Conservation (phyloP, 2,113 vertebrate species). For the Rynchops niger region DNA sequence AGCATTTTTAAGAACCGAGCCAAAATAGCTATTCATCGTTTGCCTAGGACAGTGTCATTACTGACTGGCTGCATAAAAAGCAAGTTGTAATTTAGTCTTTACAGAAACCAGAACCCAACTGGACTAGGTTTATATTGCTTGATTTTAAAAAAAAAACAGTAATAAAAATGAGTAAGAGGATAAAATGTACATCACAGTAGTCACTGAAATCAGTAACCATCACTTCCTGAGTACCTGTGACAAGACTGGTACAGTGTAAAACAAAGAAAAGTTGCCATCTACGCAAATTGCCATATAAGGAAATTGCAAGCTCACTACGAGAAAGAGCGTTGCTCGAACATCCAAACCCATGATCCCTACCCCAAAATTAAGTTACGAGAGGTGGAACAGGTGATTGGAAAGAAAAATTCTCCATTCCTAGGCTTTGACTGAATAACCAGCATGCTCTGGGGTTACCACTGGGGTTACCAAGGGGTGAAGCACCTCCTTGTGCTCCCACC, state of each 20-base stretch:
- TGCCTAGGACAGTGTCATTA: not conserved
- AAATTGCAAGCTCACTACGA: not conserved
- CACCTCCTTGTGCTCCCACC: not conserved
- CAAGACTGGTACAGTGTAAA: not conserved
- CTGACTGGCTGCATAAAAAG: not conserved
- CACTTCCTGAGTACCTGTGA: not conserved
- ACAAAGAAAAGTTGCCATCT: not conserved
- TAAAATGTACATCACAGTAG: not conserved
- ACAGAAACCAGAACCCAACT: not conserved
- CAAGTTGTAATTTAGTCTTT: not conserved
- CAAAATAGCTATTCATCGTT: not conserved
- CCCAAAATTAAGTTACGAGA: not conserved
- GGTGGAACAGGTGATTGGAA: not conserved
- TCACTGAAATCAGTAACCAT: not conserved
- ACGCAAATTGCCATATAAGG: not conserved
- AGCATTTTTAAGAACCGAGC: not conserved
- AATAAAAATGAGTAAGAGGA: not conserved
- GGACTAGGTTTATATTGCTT: not conserved
- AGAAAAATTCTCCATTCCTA: not conserved
- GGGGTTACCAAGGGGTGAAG: not conserved
- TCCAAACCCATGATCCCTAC: not conserved
- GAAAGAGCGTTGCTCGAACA: not conserved
- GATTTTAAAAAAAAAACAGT: not conserved
- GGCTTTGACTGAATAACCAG: not conserved
- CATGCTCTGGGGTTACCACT: not conserved